Base-by-base conservation (phyloP, 2,888 invertebrate species). In the Orthosia gracilis region DNA sequence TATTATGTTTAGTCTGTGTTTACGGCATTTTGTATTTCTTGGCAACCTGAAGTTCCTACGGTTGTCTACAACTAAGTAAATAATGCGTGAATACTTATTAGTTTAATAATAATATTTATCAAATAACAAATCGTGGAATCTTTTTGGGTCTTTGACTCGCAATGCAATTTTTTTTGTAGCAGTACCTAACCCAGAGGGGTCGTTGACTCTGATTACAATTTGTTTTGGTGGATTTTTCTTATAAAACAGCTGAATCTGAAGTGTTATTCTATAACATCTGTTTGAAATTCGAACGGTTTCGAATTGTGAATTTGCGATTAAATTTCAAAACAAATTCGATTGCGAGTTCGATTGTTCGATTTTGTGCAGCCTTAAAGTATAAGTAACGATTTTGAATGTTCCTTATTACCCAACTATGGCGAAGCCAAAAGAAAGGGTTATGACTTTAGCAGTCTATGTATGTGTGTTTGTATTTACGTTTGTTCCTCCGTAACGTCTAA, bases 1-100 rank as follows among this genome's bases (percentile, higher is more conserved):
- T 13, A 23, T 58, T 65, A 58, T 47, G 72, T 77, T 74, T 70
- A 77, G 71, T 68, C 73, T 82, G 45, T 68, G 31, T 70, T 70
- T 61, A 76, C 52, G 40, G 80, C 31, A 52, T 75, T 58, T 66
- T 76, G 40, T 71, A 40, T 70, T 59, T 75, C 49, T 63, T 65
- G 50, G 69, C 80, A 74, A 69, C 5, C 58, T 23, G 55, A 52
- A 31, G 62, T 57, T 55, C 45, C 23, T 45, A 15, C 45, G 54
- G n/a, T 63, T 64, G 40, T 79, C 58, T 45, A 50, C 49, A 55
- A 66, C 21, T 52, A 5, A 26, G 17, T 58, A n/a, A 66, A 54
- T 61, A 40, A 49, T 52, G 15, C 17, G 18, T 18, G 21, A 23
- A 4, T 57, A 47, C 13, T n/a, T 58, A 58, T 59, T 65, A 31